A percentile compares a stretch with the other conserved stretches of the same genome.
phyloP scores from a whole-genome alignment of 2,113 vertebrate genomes.

The Lanius collurio region DNA sequence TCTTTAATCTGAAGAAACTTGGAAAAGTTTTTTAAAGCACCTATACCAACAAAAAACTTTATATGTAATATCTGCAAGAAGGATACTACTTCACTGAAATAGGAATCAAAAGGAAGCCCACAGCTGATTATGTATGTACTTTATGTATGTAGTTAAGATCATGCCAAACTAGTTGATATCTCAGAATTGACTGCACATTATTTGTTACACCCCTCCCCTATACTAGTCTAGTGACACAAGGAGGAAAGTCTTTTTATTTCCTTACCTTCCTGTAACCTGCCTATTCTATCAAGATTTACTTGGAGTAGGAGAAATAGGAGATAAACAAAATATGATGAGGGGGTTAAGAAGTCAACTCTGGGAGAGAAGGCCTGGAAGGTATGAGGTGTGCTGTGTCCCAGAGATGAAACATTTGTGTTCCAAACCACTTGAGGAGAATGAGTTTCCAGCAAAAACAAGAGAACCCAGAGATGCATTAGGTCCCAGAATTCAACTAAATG shows the following conservation, averaged over 20 bases:
- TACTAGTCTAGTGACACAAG: background rate
- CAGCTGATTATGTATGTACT: background rate
- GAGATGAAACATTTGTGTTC: background rate
- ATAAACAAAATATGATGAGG: background rate
- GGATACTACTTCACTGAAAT: background rate
- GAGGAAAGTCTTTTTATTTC: background rate
- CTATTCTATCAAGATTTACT: background rate
- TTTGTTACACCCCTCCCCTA: background rate
- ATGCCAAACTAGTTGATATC: background rate
- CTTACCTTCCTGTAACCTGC: background rate
- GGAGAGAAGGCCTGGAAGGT: background rate
- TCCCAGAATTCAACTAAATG: background rate
- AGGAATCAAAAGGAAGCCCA: background rate
- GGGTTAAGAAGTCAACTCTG: background rate
- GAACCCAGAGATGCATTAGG: background rate
- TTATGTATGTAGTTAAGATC: background rate
- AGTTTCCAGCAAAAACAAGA: background rate
- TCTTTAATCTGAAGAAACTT: background rate
- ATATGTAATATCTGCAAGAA: background rate
- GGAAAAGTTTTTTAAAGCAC: background rate
- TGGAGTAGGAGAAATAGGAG: background rate
- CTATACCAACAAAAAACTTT: background rate
- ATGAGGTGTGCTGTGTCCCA: background rate
- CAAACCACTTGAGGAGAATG: background rate
- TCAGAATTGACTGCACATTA: background rate